Evolutionary conservation across 2,888 invertebrate species (phyloP).

Genomic region (Lepetodrilus schrolli): DNA sequence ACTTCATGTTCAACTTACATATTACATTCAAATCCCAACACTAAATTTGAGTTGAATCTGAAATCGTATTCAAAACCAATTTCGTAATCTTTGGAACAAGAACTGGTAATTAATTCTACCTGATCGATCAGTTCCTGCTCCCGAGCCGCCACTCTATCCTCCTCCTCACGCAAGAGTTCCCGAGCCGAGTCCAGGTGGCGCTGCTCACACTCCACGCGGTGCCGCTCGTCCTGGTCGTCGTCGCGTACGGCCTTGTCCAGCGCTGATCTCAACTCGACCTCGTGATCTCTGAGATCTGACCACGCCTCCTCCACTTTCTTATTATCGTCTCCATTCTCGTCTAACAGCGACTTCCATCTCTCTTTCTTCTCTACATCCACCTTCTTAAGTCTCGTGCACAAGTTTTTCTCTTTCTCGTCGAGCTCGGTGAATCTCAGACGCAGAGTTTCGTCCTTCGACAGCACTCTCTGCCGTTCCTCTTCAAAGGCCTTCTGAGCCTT

Average conservation of each 20-base stretch:
- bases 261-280: conserved; percentile 2
- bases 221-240: conserved; percentile 8
- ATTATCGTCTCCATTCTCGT: conserved; percentile 48
- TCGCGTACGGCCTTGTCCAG: neutral
- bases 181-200: conserved; percentile 56
- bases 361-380: conserved; percentile 50
- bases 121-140: conserved; percentile 59
- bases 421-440: conserved; percentile 41
- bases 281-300: conserved; percentile 39
- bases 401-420: conserved; percentile 36
- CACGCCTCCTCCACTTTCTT: conserved; percentile 56
- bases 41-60: too few species aligned
- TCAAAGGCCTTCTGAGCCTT: conserved; percentile 38
- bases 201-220: conserved; percentile 44
- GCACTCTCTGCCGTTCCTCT: conserved; percentile 29
- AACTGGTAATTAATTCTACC: too few species aligned
- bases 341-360: conserved; percentile 51
- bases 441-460: conserved; percentile 38
- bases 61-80: too few species aligned
- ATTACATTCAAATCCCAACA: too few species aligned
- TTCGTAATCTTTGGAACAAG: too few species aligned
- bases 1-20: too few species aligned
- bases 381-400: conserved; percentile 19
- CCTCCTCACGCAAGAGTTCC: conserved; percentile 55
- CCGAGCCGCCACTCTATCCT: conserved; percentile 52